A percentile compares a stretch with the other conserved stretches of the same genome.
phyloP scores from a whole-genome alignment of 2,797 vertebrate species.

The Propithecus perrieri region DNA sequence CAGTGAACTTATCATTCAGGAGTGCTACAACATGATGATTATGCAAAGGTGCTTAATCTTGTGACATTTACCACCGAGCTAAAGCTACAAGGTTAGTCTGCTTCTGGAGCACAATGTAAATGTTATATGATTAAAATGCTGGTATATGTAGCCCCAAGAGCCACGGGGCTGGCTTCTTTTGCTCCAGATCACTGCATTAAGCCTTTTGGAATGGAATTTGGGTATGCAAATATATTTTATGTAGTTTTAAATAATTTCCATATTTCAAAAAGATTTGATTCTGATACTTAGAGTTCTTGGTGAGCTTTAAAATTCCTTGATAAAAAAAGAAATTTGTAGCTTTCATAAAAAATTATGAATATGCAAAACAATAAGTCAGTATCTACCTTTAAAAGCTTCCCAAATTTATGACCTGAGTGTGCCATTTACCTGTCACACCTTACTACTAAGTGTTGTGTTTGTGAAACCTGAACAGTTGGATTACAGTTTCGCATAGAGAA shows the following conservation, averaged over 20 bases:
- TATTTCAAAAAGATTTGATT: background rate
- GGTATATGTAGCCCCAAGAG: background rate
- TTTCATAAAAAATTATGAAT: background rate
- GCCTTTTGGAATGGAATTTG: background rate
- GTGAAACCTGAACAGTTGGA: background rate
- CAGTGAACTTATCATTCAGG: background rate
- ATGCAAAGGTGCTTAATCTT: slow-evolving; percentile 46
- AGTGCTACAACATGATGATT: slow-evolving; percentile 35
- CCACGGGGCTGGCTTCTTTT: background rate
- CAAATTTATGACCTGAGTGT: background rate
- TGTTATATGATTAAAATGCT: slow-evolving; percentile 30
- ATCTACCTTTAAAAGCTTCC: background rate
- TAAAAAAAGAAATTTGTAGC: background rate
- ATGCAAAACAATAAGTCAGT: background rate
- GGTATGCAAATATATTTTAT: background rate
- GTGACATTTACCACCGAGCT: slow-evolving; percentile 54
- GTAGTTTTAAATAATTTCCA: background rate
- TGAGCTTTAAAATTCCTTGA: background rate
- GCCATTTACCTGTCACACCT: background rate
- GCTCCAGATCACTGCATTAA: background rate
- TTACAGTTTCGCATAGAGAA: background rate
- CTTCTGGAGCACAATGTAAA: slow-evolving; percentile 41
- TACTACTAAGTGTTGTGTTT: background rate
- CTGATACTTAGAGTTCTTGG: background rate
- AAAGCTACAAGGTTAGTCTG: slow-evolving; percentile 32